Conservation (phyloP, 2,113 vertebrate genomes). For the Scortum barcoo region DNA sequence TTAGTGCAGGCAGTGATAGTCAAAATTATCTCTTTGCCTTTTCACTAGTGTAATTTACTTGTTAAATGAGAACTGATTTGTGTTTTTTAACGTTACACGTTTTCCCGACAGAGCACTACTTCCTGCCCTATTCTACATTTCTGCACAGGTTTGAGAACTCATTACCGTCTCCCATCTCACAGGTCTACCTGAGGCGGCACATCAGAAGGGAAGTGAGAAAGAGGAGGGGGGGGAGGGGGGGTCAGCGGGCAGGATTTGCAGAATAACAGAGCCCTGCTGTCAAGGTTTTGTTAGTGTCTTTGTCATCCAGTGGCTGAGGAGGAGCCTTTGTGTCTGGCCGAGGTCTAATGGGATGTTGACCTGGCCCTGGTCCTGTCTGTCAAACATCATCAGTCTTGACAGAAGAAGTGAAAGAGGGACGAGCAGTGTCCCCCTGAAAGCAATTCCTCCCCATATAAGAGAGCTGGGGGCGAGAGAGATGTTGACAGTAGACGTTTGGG, state of each 20-base stretch:
- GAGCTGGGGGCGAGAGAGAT: not conserved
- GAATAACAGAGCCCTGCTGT: conserved; percentile 55
- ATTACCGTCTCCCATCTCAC: conserved; percentile 52
- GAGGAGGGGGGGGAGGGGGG: conserved; percentile 16
- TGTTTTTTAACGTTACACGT: not conserved
- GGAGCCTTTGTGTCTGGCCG: conserved; percentile 37
- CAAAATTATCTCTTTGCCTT: conserved; percentile 12
- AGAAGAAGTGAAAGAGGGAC: conserved; percentile 22
- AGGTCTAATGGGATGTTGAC: conserved; percentile 70
- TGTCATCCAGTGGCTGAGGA: conserved; percentile 36
- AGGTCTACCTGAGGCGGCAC: conserved; percentile 45
- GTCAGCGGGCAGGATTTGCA: conserved; percentile 29
- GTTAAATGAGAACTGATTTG: conserved; percentile 40
- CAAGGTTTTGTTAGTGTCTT: conserved; percentile 53
- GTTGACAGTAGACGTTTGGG: conserved; percentile 18
- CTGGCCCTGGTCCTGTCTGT: conserved; percentile 57
- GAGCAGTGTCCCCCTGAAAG: conserved; percentile 36
- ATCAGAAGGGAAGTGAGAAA: conserved; percentile 29
- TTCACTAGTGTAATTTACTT: conserved; percentile 2
- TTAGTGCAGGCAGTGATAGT: not conserved
- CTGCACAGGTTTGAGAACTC: conserved; percentile 47
- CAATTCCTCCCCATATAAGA: not conserved
- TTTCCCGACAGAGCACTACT: not conserved
- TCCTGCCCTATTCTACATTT: conserved; percentile 31
- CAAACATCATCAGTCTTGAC: conserved; percentile 60